A percentile compares a stretch with the other conserved stretches of the same genome.
These are phyloP conservation scores for Diplolepis rosae DNA, from an alignment of 2,888 invertebrate genomes.

Conservation along the genomic window DNA sequence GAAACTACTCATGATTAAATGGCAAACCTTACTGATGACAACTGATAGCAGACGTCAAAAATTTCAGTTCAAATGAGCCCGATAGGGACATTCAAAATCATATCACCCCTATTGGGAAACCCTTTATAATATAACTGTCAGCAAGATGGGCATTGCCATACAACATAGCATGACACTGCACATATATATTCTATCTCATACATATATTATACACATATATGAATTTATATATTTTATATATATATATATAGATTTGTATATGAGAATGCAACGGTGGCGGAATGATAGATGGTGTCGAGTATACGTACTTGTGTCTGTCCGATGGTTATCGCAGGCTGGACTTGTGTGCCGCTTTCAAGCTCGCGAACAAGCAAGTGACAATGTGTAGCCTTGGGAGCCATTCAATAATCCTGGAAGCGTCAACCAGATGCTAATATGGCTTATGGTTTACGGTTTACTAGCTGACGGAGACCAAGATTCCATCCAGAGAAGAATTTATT, in stretches of 20 bases:
- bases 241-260: constrained; percentile 15
- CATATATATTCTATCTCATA: too few relatives aligned
- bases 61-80: too few relatives aligned
- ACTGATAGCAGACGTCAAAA: too few relatives aligned
- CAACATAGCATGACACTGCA: too few relatives aligned
- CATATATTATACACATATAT: neutral
- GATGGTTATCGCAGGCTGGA: neutral
- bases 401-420: neutral
- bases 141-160: too few relatives aligned
- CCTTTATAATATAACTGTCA: too few relatives aligned
- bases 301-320: constrained; percentile 26
- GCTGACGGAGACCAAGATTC: neutral
- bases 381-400: neutral
- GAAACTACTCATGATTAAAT: too few relatives aligned
- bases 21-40: too few relatives aligned
- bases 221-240: neutral
- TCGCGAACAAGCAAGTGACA: neutral
- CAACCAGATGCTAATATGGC: neutral
- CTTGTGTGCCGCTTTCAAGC: neutral
- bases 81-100: too few relatives aligned
- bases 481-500: neutral
- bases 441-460: neutral
- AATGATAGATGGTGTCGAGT: constrained; percentile 39
- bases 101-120: too few relatives aligned
- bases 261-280: constrained; percentile 30